Evolutionary conservation across 35 echinoderm and acorn worm genomes (phyloP).

Genomic region (Apostichopus japonicus): DNA sequence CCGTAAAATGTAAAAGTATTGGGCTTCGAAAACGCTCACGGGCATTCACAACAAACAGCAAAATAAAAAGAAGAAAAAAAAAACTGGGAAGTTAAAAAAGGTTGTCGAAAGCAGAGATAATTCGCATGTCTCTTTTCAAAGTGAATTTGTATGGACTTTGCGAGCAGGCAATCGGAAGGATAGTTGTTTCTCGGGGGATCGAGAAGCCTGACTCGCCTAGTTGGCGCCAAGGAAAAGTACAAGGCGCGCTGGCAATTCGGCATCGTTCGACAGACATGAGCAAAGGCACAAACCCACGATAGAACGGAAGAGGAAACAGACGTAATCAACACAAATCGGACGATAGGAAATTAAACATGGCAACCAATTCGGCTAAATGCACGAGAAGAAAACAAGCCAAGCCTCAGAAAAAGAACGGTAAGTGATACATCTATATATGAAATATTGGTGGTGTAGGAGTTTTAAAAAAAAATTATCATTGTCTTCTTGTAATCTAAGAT

Average conservation of each 20-base stretch:
- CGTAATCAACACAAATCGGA: neutral
- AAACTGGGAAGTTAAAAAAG: conserved; percentile 41
- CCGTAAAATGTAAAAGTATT: conserved; percentile 52
- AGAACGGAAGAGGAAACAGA: conserved; percentile 33
- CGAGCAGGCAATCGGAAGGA: conserved; percentile 52
- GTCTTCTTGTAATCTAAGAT: too few species aligned
- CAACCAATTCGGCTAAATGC: conserved; percentile 30
- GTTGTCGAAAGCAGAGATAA: conserved; percentile 53
- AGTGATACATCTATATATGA: neutral
- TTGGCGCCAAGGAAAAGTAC: conserved; percentile 55
- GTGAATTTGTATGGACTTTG: conserved; percentile 58
- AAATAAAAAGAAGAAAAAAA: conserved; percentile 31
- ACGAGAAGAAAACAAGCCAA: conserved; percentile 53
- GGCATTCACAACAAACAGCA: conserved; percentile 54
- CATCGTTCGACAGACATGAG: conserved; percentile 12
- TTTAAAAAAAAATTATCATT: neutral
- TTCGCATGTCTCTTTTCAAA: conserved; percentile 53
- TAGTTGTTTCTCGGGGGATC: conserved; percentile 54
- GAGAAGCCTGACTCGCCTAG: conserved; percentile 31
- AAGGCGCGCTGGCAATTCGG: conserved; percentile 25
- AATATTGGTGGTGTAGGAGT: neutral
- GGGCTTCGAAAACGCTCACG: conserved; percentile 43
- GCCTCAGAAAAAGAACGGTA: conserved; percentile 41
- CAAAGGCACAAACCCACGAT: conserved; percentile 7
- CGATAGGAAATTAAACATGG: conserved; percentile 27